phyloP scores from a whole-genome alignment of 2,888 invertebrate species.

The Hirtodrosophila duncani region DNA sequence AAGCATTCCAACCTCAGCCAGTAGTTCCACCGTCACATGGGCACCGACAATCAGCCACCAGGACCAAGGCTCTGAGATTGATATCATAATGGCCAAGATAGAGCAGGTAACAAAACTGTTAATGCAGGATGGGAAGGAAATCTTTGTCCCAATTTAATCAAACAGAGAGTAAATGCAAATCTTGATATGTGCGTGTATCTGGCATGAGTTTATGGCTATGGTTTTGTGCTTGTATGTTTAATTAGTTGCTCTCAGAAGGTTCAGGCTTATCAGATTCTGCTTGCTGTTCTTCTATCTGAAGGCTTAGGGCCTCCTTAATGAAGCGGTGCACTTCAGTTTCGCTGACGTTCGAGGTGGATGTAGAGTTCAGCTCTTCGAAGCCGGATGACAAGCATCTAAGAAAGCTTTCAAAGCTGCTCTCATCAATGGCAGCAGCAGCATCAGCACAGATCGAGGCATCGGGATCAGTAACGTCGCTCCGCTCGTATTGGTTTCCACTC shows the following conservation, averaged over 20 bases:
- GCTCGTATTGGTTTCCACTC: slow-evolving; percentile 36
- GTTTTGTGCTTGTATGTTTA: no score
- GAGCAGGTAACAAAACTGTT: slow-evolving; percentile 82
- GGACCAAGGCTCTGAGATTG: slow-evolving; percentile 87
- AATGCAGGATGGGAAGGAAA: slow-evolving; percentile 6
- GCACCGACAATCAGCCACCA: slow-evolving; percentile 79
- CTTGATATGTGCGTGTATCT: background rate
- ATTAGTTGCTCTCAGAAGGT: no score
- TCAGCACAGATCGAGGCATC: no score
- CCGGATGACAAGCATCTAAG: slow-evolving; percentile 25
- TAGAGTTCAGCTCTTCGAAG: slow-evolving; percentile 3
- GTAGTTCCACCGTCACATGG: slow-evolving; percentile 77
- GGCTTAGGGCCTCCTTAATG: slow-evolving; percentile 18
- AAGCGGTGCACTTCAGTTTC: slow-evolving; percentile 16
- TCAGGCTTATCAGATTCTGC: no score
- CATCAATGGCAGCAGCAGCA: no score
- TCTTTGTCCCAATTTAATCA: background rate
- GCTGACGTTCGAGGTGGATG: slow-evolving; percentile 1
- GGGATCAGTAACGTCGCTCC: background rate
- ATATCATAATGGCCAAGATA: slow-evolving; percentile 96
- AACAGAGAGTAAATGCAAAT: background rate
- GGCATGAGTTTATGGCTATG: background rate
- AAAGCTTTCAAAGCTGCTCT: slow-evolving; percentile 36
- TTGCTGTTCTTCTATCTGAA: background rate
- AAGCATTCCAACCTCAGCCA: slow-evolving; percentile 62